Conservation (phyloP, 2,113 vertebrate genomes). For the Polyodon spathula region DNA sequence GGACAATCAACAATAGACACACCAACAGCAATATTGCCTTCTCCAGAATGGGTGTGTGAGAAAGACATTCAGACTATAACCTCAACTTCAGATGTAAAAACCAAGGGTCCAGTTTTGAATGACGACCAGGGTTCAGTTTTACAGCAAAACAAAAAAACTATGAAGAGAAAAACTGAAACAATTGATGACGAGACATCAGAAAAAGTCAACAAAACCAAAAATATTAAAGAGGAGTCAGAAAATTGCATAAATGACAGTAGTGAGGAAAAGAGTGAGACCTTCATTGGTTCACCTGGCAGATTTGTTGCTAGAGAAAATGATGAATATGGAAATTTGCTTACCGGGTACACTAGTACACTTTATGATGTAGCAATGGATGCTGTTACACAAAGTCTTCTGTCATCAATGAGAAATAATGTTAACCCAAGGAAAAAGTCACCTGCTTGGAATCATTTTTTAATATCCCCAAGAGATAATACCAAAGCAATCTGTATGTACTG, state of each 20-base stretch:
- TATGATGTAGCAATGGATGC: slow-evolving; percentile 96
- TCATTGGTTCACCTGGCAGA: slow-evolving; percentile 53
- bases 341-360: slow-evolving; percentile 83
- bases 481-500: slow-evolving; percentile 97
- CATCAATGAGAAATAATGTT: slow-evolving; percentile 66
- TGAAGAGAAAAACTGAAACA: slow-evolving; percentile 24
- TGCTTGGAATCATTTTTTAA: slow-evolving; percentile 97
- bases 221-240: slow-evolving; percentile 62
- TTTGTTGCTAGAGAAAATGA: slow-evolving; percentile 66
- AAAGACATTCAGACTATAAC: slow-evolving; percentile 25
- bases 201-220: slow-evolving; percentile 38
- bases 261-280: slow-evolving; percentile 63
- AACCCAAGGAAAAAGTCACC: slow-evolving; percentile 89
- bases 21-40: slow-evolving; percentile 16
- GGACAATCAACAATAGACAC: slow-evolving; percentile 32
- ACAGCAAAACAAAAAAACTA: too few relatives aligned
- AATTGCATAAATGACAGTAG: slow-evolving; percentile 58
- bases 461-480: slow-evolving; percentile 90
- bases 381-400: slow-evolving; percentile 88
- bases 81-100: slow-evolving; percentile 42
- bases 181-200: slow-evolving; percentile 19
- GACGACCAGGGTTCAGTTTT: slow-evolving; percentile 15
- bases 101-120: slow-evolving; percentile 27
- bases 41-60: slow-evolving; percentile 24
- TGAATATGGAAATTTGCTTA: slow-evolving; percentile 77